Conservation (phyloP, 2,113 vertebrate species). For the Tyrannus savana region DNA sequence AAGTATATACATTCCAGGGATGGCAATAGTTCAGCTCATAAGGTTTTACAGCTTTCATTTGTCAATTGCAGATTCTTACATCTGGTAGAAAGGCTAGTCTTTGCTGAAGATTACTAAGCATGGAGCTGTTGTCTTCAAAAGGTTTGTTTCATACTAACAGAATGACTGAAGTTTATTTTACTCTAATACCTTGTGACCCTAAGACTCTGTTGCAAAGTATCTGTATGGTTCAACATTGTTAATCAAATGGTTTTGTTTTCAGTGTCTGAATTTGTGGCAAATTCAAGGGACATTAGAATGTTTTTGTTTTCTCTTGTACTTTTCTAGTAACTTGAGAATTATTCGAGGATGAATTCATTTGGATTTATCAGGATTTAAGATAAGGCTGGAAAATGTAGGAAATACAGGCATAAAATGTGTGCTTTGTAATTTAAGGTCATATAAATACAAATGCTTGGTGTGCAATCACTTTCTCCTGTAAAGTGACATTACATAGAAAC, state of each 20-base stretch:
- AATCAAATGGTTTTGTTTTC: background rate
- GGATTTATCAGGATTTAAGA: background rate
- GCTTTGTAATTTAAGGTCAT: background rate
- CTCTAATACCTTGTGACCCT: background rate
- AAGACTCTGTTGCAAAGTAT: background rate
- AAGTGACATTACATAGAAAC: background rate
- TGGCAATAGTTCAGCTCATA: background rate
- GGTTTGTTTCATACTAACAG: background rate
- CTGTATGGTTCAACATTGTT: background rate
- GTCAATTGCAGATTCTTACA: background rate
- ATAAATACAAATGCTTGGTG: background rate
- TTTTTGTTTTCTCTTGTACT: background rate
- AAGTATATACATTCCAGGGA: background rate
- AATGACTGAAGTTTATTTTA: background rate
- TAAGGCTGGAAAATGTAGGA: background rate
- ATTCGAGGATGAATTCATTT: background rate
- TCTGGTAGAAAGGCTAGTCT: background rate
- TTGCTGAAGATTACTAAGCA: background rate
- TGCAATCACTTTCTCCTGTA: background rate
- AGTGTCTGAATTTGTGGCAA: background rate
- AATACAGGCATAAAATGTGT: background rate
- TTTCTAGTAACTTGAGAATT: background rate
- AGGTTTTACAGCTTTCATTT: background rate
- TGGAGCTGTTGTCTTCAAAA: background rate
- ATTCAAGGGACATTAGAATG: background rate